Evolutionary conservation across 2,797 vertebrate genomes (phyloP).

Genomic region (Xerus rutilus): DNA sequence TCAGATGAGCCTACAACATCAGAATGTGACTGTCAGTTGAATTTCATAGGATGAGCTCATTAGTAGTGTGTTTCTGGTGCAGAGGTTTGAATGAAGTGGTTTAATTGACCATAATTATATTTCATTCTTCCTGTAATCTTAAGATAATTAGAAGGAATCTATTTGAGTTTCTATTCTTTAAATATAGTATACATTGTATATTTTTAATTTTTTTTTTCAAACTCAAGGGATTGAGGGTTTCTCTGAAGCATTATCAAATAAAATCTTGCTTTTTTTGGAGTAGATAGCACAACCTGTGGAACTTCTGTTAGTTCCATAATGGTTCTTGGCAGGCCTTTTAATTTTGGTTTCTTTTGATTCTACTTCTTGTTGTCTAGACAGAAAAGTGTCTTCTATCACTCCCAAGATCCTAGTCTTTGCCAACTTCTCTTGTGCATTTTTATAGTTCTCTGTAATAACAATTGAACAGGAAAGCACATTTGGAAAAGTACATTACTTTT

Average conservation of each 20-base stretch:
- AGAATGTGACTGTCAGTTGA: conserved; percentile 53
- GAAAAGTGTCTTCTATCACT: conserved; percentile 69
- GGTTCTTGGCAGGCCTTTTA: conserved; percentile 57
- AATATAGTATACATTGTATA: conserved; percentile 28
- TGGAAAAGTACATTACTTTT: conserved; percentile 69
- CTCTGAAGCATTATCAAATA: conserved; percentile 61
- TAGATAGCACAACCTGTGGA: conserved; percentile 60
- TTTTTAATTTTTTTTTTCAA: conserved; percentile 51
- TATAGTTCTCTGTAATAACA: conserved; percentile 72
- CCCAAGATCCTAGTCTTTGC: conserved; percentile 55
- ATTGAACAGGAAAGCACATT: conserved; percentile 68
- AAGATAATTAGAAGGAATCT: conserved; percentile 66
- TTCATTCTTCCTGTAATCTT: conserved; percentile 56
- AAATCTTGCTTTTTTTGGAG: conserved; percentile 62
- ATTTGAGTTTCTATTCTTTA: conserved; percentile 58
- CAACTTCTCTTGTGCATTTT: conserved; percentile 65
- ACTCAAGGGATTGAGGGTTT: conserved; percentile 31
- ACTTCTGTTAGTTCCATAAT: conserved; percentile 65
- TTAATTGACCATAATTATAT: conserved; percentile 73
- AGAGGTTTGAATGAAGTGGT: conserved; percentile 37
- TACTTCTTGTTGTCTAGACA: conserved; percentile 76
- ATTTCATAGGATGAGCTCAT: conserved; percentile 53
- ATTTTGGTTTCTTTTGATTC: conserved; percentile 66
- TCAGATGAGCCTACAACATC: conserved; percentile 39
- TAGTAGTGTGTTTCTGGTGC: conserved; percentile 41